Conservation (phyloP, 2,888 invertebrate species). For the Pollenia amentaria region DNA sequence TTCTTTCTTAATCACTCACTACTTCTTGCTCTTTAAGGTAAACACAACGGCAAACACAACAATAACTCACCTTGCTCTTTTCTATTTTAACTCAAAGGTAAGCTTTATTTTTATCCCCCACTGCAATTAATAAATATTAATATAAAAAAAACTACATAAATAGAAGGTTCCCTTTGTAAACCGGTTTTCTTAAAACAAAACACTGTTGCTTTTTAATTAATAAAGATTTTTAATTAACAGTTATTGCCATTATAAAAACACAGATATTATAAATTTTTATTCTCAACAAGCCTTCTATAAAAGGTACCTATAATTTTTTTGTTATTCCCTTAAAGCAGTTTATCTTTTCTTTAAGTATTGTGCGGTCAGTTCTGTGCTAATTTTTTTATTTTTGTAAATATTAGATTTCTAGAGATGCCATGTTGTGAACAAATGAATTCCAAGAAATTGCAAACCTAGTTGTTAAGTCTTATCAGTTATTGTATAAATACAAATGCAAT, state of each 20-base stretch:
- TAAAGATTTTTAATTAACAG: no score
- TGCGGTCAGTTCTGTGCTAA: slow-evolving; percentile 16
- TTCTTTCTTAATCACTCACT: neutral
- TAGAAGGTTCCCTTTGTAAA: slow-evolving; percentile 1
- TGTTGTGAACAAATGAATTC: neutral
- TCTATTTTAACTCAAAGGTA: slow-evolving; percentile 42
- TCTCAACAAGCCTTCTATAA: no score
- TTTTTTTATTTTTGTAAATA: no score
- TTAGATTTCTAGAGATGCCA: neutral
- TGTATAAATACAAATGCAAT: neutral
- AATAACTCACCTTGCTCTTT: neutral
- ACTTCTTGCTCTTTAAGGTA: neutral
- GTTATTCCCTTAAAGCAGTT: neutral
- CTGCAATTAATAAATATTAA: neutral
- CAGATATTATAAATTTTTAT: no score
- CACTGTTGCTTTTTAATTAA: neutral
- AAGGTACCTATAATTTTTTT: no score
- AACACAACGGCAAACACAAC: neutral
- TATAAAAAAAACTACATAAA: neutral
- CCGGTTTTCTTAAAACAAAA: slow-evolving; percentile 36
- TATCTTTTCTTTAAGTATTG: slow-evolving; percentile 14
- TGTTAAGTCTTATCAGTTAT: slow-evolving; percentile 5
- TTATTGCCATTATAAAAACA: no score
- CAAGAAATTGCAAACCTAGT: neutral
- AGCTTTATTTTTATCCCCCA: slow-evolving; percentile 14